phyloP scores from a whole-genome alignment of 2,113 vertebrate genomes.

The Oncorhynchus masou region DNA sequence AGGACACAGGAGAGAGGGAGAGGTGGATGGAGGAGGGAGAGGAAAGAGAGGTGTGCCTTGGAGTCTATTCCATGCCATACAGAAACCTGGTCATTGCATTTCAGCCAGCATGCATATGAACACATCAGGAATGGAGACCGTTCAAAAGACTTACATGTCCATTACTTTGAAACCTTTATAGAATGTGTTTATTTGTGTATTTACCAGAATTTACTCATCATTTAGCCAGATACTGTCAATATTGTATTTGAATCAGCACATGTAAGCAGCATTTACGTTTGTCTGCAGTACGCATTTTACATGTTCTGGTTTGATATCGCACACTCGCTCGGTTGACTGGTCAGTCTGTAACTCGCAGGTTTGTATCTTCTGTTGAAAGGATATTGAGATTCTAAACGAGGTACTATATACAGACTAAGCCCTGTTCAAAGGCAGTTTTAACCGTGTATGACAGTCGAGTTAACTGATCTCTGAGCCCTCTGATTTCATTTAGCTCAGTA shows the following conservation, averaged over 20 bases:
- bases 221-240: too few species aligned
- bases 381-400: conserved; percentile 58
- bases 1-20: conserved; percentile 8
- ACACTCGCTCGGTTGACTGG: background rate
- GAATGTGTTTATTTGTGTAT: too few species aligned
- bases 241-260: too few species aligned
- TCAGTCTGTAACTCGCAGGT: background rate
- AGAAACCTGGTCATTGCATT: too few species aligned
- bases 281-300: too few species aligned
- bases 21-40: background rate
- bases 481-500: conserved; percentile 68
- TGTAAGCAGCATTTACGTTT: too few species aligned
- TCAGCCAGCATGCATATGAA: too few species aligned
- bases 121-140: too few species aligned
- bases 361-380: conserved; percentile 48
- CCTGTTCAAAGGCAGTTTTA: conserved; percentile 39
- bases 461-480: conserved; percentile 53
- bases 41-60: background rate
- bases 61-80: too few species aligned
- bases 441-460: conserved; percentile 51
- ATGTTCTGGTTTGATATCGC: background rate
- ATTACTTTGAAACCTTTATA: too few species aligned
- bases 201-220: too few species aligned
- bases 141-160: too few species aligned
- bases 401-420: conserved; percentile 6